Conservation (phyloP, 2,797 vertebrate species). For the Anniella stebbinsi region DNA sequence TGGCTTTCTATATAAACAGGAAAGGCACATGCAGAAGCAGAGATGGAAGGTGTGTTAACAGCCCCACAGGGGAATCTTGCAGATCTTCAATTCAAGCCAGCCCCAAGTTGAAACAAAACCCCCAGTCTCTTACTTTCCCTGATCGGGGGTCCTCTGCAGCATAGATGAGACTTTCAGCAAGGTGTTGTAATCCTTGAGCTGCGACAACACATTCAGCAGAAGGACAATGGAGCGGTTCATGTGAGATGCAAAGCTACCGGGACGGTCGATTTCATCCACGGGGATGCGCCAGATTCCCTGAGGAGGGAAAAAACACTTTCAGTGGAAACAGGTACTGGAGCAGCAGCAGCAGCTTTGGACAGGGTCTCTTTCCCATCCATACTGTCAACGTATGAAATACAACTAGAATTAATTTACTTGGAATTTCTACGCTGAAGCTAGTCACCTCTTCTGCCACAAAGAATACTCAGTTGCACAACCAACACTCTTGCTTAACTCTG, state of each 20-base stretch:
- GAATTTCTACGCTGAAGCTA: not conserved
- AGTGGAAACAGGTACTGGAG: not conserved
- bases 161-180: conserved; percentile 96
- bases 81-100: not conserved
- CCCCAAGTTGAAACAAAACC: accelerated
- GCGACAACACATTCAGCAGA: conserved; percentile 92
- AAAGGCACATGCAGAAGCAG: not conserved
- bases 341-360: not conserved
- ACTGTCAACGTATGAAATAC: not conserved
- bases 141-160: conserved; percentile 98
- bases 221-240: conserved; percentile 99
- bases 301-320: conserved; percentile 21
- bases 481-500: not conserved
- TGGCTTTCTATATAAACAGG: not conserved
- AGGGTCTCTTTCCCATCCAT: not conserved
- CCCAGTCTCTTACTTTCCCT: conserved; percentile 94
- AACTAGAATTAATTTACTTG: not conserved
- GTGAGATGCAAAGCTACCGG: conserved; percentile 98
- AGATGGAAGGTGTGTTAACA: too few species aligned
- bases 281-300: conserved; percentile 99
- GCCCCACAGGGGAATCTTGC: not conserved
- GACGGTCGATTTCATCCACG: conserved; percentile 99
- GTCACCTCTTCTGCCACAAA: not conserved
- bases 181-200: conserved; percentile 94
- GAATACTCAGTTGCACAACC: not conserved